These are phyloP conservation scores for Leptonema lineaticorne DNA, from an alignment of 1,140 invertebrate genomes.

Conservation along the genomic window DNA sequence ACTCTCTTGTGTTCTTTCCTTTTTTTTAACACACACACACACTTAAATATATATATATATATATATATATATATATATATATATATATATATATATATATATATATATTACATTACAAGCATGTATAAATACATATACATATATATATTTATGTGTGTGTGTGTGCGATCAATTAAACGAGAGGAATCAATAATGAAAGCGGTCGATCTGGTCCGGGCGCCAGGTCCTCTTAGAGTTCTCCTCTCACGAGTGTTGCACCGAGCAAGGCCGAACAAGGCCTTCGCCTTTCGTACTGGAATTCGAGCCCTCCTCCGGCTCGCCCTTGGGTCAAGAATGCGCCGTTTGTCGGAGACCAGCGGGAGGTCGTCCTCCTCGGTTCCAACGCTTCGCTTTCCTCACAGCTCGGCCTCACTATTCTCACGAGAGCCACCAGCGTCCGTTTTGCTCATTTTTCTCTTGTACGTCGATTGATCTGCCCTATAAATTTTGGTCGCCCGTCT, in stretches of 20 bases:
- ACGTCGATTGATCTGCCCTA: not conserved
- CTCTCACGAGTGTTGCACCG: not conserved
- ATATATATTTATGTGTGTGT: no score
- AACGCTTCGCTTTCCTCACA: not conserved
- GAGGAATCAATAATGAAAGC: conserved; percentile 1
- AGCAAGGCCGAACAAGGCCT: not conserved
- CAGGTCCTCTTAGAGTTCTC: conserved; percentile 5
- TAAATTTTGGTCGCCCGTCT: not conserved
- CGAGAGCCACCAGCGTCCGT: not conserved
- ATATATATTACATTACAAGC: no score
- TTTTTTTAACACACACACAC: no score
- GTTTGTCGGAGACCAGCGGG: conserved; percentile 19
- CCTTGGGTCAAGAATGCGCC: conserved; percentile 24
- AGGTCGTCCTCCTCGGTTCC: conserved; percentile 12
- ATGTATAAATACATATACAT: no score
- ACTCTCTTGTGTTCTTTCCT: not conserved
- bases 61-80: no score
- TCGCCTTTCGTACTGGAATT: conserved; percentile 4
- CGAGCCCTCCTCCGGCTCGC: not conserved
- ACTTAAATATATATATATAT: no score
- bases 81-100: no score
- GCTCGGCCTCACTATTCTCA: not conserved
- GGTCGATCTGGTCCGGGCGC: not conserved
- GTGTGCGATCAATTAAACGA: not conserved
- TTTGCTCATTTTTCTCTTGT: no score